Conservation (phyloP, 1,140 invertebrate genomes). For the Orussus abietinus region DNA sequence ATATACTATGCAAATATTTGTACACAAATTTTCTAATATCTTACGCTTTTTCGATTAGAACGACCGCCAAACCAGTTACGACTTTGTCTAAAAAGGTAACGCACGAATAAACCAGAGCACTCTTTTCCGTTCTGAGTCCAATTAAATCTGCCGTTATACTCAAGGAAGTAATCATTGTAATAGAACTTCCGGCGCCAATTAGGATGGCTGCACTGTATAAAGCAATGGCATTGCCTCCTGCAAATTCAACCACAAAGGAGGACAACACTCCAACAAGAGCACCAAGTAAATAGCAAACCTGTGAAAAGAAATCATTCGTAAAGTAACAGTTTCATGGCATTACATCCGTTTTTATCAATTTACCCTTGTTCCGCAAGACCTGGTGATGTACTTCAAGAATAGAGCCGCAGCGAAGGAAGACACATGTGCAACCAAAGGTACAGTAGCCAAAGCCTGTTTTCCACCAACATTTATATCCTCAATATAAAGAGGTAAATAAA, state of each 20-base stretch:
- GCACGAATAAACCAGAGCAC: slow-evolving; percentile 88
- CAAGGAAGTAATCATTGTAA: slow-evolving; percentile 86
- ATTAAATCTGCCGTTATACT: slow-evolving; percentile 90
- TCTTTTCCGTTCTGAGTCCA: slow-evolving; percentile 79
- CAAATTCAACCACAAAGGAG: slow-evolving; percentile 37
- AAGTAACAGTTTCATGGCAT: not conserved
- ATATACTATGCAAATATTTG: slow-evolving; percentile 3
- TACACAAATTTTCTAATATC: slow-evolving; percentile 26
- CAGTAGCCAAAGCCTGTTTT: slow-evolving; percentile 71
- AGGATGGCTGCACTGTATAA: slow-evolving; percentile 44
- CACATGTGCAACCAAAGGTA: slow-evolving; percentile 81
- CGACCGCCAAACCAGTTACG: slow-evolving; percentile 81
- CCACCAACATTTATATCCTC: slow-evolving; percentile 61
- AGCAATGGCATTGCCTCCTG: slow-evolving; percentile 24
- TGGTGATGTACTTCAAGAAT: slow-evolving; percentile 66
- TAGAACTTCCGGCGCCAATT: slow-evolving; percentile 76
- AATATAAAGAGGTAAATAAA: slow-evolving; percentile 84
- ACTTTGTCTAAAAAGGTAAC: slow-evolving; percentile 95
- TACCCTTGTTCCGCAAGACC: slow-evolving; percentile 57
- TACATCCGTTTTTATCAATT: slow-evolving; percentile 16
- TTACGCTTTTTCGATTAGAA: slow-evolving; percentile 79
- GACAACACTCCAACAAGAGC: slow-evolving; percentile 40
- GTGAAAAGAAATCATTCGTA: slow-evolving; percentile 14
- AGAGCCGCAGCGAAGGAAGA: slow-evolving; percentile 80
- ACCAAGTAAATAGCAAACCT: slow-evolving; percentile 44